These are phyloP conservation scores for Hyposmocoma kahamanoa DNA, from an alignment of 1,140 invertebrate genomes.

Conservation along the genomic window DNA sequence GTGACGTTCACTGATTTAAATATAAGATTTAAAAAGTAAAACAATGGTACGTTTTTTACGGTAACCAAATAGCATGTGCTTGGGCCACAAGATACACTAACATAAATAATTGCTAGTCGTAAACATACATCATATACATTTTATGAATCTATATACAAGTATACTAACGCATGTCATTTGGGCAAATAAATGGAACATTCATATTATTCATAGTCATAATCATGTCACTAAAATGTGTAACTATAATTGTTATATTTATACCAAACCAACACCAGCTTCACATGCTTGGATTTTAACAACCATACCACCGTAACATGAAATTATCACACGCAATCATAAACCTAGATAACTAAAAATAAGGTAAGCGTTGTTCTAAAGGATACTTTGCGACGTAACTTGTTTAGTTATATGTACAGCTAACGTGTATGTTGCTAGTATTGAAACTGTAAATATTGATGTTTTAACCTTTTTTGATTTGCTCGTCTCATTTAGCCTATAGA, in stretches of 20 bases:
- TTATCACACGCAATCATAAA: no score
- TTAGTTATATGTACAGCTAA: conserved; percentile 24
- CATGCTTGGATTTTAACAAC: no score
- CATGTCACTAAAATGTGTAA: background rate
- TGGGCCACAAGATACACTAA: conserved; percentile 28
- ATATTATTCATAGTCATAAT: background rate
- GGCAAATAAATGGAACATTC: background rate
- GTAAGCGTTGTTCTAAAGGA: no score
- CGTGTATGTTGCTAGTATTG: conserved; percentile 49
- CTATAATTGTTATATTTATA: no score
- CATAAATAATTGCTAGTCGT: background rate
- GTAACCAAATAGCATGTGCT: conserved; percentile 21
- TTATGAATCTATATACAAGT: no score
- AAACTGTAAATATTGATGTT: conserved; percentile 16
- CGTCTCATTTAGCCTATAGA: no score
- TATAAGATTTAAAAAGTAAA: conserved; percentile 28
- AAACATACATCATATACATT: no score
- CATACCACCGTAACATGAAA: no score
- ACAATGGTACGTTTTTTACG: conserved; percentile 36
- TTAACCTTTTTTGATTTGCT: no score
- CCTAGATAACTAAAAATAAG: no score
- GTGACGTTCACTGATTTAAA: conserved; percentile 62
- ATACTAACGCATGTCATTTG: no score
- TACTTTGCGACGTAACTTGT: background rate
- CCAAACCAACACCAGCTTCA: no score